Conservation (phyloP, 2,888 invertebrate genomes). For the Ephialtes manifestator region DNA sequence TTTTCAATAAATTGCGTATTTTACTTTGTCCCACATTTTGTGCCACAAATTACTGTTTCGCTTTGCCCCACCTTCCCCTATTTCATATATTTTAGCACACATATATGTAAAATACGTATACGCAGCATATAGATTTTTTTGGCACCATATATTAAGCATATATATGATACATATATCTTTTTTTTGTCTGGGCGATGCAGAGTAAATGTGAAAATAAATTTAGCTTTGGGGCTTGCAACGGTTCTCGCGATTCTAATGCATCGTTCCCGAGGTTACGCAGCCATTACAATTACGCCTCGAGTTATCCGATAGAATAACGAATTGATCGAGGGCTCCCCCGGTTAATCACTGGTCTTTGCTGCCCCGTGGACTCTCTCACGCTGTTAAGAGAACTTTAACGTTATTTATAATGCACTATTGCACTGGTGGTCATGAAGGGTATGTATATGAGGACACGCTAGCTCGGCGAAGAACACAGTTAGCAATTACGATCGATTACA, state of each 20-base stretch:
- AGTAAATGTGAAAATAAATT: slow-evolving; percentile 55
- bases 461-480: not conserved
- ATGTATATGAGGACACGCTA: slow-evolving; percentile 17
- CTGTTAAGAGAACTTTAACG: slow-evolving; percentile 63
- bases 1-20: no score
- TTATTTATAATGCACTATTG: slow-evolving; percentile 61
- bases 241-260: slow-evolving; percentile 23
- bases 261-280: slow-evolving; percentile 37
- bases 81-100: no score
- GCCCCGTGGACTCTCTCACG: slow-evolving; percentile 65
- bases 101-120: no score
- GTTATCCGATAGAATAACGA: slow-evolving; percentile 63
- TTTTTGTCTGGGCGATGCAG: no score
- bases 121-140: no score
- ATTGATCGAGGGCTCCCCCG: slow-evolving; percentile 52
- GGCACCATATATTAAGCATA: no score
- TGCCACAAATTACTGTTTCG: no score
- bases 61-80: no score
- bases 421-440: slow-evolving; percentile 3
- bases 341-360: slow-evolving; percentile 58
- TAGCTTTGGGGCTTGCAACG: slow-evolving; percentile 41
- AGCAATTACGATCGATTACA: slow-evolving; percentile 58
- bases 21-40: no score
- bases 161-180: no score
- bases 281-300: slow-evolving; percentile 29